Conservation (phyloP, 2,888 invertebrate genomes). For the Apomyelois bistriatella region DNA sequence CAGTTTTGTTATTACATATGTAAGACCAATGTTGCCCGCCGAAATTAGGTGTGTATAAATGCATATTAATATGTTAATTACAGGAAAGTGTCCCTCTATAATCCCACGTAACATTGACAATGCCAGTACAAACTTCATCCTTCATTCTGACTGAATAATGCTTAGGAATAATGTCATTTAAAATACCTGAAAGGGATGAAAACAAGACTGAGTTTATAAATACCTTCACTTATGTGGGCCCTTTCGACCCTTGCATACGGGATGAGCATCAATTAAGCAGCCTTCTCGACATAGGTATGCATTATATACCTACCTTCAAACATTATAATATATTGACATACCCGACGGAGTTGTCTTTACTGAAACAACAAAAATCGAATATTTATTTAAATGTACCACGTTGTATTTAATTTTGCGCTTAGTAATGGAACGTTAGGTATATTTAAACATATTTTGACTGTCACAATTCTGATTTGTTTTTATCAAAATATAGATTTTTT, state of each 20-base stretch:
- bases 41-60: neutral
- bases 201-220: conserved; percentile 42
- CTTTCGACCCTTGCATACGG: conserved; percentile 59
- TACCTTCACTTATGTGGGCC: conserved; percentile 52
- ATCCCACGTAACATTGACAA: neutral
- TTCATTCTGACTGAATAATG: conserved; percentile 2
- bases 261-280: conserved; percentile 63
- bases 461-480: too few relatives aligned
- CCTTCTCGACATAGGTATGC: conserved; percentile 38
- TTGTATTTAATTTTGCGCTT: too few relatives aligned
- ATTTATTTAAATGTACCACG: too few relatives aligned
- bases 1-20: too few relatives aligned
- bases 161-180: conserved; percentile 18
- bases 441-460: too few relatives aligned
- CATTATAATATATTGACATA: neutral
- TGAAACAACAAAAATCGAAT: too few relatives aligned
- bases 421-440: too few relatives aligned
- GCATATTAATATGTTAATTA: conserved; percentile 7
- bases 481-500: too few relatives aligned
- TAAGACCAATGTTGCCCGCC: too few relatives aligned
- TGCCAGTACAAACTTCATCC: neutral
- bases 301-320: conserved; percentile 21
- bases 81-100: neutral
- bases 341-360: too few relatives aligned
- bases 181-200: conserved; percentile 18